Percentiles rank a stretch among this genome's conserved stretches.
phyloP scores from a whole-genome alignment of 2,797 vertebrate species.

The Sebastes hubbsi region DNA sequence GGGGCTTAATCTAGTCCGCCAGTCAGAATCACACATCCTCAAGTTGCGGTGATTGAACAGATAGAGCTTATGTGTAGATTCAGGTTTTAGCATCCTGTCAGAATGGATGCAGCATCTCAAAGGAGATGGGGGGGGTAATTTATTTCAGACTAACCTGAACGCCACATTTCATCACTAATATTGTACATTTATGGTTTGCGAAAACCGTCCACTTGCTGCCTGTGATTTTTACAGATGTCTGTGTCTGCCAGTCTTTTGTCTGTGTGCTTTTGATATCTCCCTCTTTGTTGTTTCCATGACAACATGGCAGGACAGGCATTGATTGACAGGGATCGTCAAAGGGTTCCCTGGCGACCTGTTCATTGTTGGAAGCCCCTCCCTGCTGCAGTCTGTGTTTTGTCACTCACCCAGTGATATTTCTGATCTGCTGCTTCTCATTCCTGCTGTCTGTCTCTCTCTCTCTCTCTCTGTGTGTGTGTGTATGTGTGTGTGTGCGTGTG shows the following conservation, averaged over 20 bases:
- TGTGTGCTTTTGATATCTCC: conserved; percentile 79
- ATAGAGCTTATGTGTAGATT: conserved; percentile 32
- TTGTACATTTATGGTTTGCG: conserved; percentile 58
- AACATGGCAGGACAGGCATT: conserved; percentile 82
- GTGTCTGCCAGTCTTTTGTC: conserved; percentile 80
- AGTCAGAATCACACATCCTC: conserved; percentile 53
- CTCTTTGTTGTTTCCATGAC: conserved; percentile 85
- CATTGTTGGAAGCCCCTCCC: conserved; percentile 76
- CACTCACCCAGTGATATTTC: conserved; percentile 80
- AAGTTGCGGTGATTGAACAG: conserved; percentile 45
- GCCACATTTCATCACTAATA: conserved; percentile 54
- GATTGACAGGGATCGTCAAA: conserved; percentile 85
- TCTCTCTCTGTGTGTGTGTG: background rate
- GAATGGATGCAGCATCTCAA: conserved; percentile 43
- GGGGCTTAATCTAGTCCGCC: conserved; percentile 55
- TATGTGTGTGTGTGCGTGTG: conserved; percentile 19
- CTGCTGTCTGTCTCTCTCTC: conserved; percentile 31
- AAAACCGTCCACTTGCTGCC: conserved; percentile 67
- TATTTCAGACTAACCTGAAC: conserved; percentile 48
- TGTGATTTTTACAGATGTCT: conserved; percentile 80
- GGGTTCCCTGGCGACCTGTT: conserved; percentile 79
- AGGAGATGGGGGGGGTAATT: conserved; percentile 56
- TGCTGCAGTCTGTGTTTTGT: conserved; percentile 79
- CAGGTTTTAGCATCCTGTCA: conserved; percentile 57
- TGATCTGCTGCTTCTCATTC: conserved; percentile 73